Percentiles rank a stretch among this genome's conserved stretches.
phyloP scores from a whole-genome alignment of 2,888 invertebrate species.

The Tetanocera ferruginea region DNA sequence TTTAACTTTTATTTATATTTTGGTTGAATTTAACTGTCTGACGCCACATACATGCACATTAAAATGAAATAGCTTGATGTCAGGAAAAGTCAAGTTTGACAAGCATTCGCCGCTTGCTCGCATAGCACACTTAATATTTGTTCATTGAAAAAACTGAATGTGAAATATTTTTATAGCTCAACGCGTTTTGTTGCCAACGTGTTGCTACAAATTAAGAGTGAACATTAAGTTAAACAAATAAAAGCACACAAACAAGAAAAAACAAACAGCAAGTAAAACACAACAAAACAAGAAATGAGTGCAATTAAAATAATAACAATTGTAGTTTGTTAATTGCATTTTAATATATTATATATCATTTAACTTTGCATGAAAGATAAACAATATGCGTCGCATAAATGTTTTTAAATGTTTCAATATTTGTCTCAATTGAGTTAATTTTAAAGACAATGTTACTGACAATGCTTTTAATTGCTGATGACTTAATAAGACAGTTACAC shows the following conservation, averaged over 20 bases:
- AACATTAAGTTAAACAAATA: neutral
- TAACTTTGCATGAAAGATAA: neutral
- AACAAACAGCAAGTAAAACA: neutral
- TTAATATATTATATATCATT: slow-evolving; percentile 20
- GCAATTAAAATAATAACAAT: neutral
- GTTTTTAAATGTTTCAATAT: no score
- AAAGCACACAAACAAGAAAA: neutral
- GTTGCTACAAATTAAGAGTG: neutral
- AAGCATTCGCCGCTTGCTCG: neutral
- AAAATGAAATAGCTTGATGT: neutral
- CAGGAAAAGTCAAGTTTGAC: slow-evolving; percentile 7
- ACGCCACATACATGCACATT: neutral
- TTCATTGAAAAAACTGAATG: slow-evolving; percentile 17
- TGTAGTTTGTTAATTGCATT: slow-evolving; percentile 14
- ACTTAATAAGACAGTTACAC: no score
- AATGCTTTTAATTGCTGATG: no score
- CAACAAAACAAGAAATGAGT: neutral
- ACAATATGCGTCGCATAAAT: no score
- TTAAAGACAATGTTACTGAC: no score
- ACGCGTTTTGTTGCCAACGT: neutral
- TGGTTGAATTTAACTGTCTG: neutral
- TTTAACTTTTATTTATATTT: neutral
- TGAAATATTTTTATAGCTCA: neutral
- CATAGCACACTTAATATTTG: neutral
- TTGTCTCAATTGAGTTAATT: no score